Base-by-base conservation (phyloP, 2,888 invertebrate genomes). In the Drosophila peninsularis region DNA sequence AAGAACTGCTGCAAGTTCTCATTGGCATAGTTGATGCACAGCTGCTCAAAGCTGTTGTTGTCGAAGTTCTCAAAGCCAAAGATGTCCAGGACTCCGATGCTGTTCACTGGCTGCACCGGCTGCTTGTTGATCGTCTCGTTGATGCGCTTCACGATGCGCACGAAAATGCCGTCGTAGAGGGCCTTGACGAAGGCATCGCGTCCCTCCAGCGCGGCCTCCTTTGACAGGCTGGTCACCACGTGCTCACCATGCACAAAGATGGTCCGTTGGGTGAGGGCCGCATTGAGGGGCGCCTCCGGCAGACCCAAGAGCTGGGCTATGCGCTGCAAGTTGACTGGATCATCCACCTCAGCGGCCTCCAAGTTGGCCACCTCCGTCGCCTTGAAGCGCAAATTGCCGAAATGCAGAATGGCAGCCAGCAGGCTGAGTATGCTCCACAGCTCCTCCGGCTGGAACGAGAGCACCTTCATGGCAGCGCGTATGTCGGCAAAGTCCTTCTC, bases 21-120 rank as follows among this genome's bases (percentile, higher is more conserved):
- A 91, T 99, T 99, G 2, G 98, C 98, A 91, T 97, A 98, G 93
- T 99, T 99, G 79, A 99, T 98, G 91, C 98, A 98, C 60, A 99
- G 93, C 91, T 99, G 98, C 90, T 99, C 98, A 91, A 98, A 98
- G 92, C 98, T 98, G 91, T 98, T 98, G 10, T 94, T 94, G 6
- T 95, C 95, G 89, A 99, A 98, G 91, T 98, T 98, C 93, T 99
- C 99, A 92, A 99, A 99, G 1, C 99, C 99, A 90, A 98, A 99
- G 80, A 99, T 98, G 91, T 99, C 99, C 71, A 99, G 93, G 1
- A 99, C 97, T 0, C 98, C 98, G 70, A 99, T 98, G 0, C 96
- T 96, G 0, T 94, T 92, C 34, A 93, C 92, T 77, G 94, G 94
- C 21, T 64, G 94, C 6, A 55, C 70, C 0, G 82, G 66, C 34